These are phyloP conservation scores for Brachyptera putata DNA, from an alignment of 2,888 invertebrate species.

Conservation along the genomic window DNA sequence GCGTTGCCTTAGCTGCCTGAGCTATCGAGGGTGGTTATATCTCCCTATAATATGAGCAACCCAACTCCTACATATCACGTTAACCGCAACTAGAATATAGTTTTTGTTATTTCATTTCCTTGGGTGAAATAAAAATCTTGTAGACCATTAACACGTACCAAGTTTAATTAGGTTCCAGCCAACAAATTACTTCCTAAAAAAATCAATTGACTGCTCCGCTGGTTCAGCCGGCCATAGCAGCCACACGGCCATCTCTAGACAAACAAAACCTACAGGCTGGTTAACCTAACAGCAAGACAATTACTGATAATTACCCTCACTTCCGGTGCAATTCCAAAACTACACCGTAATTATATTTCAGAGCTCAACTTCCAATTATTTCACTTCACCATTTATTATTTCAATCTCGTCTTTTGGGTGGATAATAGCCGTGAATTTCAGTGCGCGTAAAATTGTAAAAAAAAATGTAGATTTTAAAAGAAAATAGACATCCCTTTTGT, in stretches of 20 bases:
- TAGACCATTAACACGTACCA: constrained; percentile 17
- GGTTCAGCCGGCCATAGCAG: background rate
- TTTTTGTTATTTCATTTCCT: constrained; percentile 9
- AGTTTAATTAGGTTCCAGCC: constrained; percentile 4
- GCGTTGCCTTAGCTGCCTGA: no score
- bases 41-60: no score
- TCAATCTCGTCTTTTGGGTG: constrained; percentile 2
- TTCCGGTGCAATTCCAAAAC: constrained; percentile 2
- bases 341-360: background rate
- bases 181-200: constrained; percentile 6
- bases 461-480: no score
- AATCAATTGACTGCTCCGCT: constrained; percentile 11
- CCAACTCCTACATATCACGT: background rate
- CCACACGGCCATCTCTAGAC: background rate
- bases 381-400: constrained; percentile 14
- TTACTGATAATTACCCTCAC: constrained; percentile 17
- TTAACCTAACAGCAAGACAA: constrained; percentile 15
- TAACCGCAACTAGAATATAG: background rate
- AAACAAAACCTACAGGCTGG: constrained; percentile 10
- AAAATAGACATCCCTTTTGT: no score
- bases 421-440: constrained; percentile 15
- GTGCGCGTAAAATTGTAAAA: background rate
- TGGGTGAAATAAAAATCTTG: background rate
- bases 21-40: no score
- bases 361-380: constrained; percentile 7